Evolutionary conservation across 2,888 invertebrate genomes (phyloP).

Genomic region (Campoplex nolae): DNA sequence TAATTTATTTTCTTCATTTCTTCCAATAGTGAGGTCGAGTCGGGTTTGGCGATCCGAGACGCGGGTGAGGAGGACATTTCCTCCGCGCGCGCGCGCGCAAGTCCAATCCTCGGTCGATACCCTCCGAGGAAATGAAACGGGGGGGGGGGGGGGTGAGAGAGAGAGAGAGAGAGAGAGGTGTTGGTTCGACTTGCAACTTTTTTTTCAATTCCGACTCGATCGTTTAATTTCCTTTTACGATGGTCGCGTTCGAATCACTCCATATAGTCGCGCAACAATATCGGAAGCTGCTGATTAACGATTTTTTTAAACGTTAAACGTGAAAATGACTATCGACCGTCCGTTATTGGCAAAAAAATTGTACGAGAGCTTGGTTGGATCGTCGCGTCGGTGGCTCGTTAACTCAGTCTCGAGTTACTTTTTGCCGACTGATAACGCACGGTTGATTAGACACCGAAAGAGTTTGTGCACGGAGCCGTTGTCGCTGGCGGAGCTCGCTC

Average conservation of each 20-base stretch:
- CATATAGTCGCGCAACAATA: constrained; percentile 1
- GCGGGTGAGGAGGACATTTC: constrained; percentile 75
- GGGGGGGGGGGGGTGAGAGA: no score
- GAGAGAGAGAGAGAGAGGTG: not conserved
- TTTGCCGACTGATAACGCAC: constrained; percentile 10
- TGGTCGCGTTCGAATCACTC: constrained; percentile 68
- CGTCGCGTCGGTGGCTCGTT: no score
- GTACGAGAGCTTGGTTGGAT: not conserved
- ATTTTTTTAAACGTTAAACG: not conserved
- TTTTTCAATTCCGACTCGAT: constrained; percentile 7
- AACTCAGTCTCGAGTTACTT: not conserved
- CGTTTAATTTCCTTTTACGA: constrained; percentile 18
- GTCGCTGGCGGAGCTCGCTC: not conserved
- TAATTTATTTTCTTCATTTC: not conserved
- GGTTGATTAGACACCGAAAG: constrained; percentile 8
- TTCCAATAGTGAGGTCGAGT: not conserved
- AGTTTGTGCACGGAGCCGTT: not conserved
- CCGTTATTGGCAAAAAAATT: not conserved
- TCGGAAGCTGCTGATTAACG: not conserved
- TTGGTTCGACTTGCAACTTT: constrained; percentile 27
- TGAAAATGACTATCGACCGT: not conserved
- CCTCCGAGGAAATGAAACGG: constrained; percentile 55
- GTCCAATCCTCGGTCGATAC: constrained; percentile 82
- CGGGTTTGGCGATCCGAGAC: constrained; percentile 17
- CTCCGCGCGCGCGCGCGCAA: constrained; percentile 75